Base-by-base conservation (phyloP, 2,888 invertebrate species). In the Galeopsomyia nigrocyanea region DNA sequence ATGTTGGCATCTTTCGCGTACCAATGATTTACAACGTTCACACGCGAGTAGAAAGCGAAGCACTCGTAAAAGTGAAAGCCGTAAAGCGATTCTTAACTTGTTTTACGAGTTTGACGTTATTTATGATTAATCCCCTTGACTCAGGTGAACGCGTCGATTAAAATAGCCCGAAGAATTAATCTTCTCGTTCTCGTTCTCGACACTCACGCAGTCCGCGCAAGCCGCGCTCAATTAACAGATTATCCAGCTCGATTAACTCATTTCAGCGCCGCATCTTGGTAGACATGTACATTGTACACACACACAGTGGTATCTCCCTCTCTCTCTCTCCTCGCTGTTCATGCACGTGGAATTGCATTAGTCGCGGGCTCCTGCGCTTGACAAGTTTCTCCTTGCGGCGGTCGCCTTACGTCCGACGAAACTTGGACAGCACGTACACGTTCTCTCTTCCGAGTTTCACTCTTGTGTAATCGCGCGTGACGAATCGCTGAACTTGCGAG, bases 1-100 rank as follows among this genome's bases (percentile, higher is more conserved):
- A 73, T 71, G 73, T 64, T 66, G 14, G 60, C 50, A 22, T 39
- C 61, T 21, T 14, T n/a, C 31, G 31, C 26, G 60, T 22, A 17
- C 57, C 39, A 61, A 63, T 71, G 71, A 71, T 71, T 71, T 71
- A 71, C 71, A 26, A 19, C 57, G 51, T 31, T 57, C 39, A 22
- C 67, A 19, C 26, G 39, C n/a, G 49, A 16, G 26, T n/a, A n/a
- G 7, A 10, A 19, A 39, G 51, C 46, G 16, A 62, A 62, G 57
- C 62, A 71, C 71, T 72, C 68, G 58, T 64, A 61, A 26, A 21
- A 17, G 14, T 49, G 31, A 57, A 17, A 58, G 50, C 51, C 51
- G 61, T 58, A 72, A 67, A 72, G 64, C 69, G 72, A 72, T 71
- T 71, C 67, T 67, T 67, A 53, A 71, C 67, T 26, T 13, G 39